These are phyloP conservation scores for Mythimna vitellina DNA, from an alignment of 2,888 invertebrate genomes.

Conservation along the genomic window DNA sequence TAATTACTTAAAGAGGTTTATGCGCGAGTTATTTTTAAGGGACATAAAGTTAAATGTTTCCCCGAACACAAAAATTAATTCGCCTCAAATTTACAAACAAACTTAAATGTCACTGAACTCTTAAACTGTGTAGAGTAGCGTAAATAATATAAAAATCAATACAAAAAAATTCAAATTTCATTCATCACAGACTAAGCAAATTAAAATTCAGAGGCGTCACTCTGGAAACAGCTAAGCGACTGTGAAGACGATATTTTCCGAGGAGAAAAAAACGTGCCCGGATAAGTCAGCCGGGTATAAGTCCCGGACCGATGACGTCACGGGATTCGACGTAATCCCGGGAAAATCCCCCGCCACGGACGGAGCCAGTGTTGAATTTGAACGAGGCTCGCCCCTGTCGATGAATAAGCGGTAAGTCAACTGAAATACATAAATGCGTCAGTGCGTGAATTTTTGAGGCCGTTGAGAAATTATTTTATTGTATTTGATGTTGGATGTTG, in stretches of 20 bases:
- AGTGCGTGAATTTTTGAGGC: slow-evolving; percentile 54
- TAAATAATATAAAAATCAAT: slow-evolving; percentile 24
- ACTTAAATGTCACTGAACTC: slow-evolving; percentile 12
- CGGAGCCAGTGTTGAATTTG: slow-evolving; percentile 69
- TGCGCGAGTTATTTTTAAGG: too few species aligned
- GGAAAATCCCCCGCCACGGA: slow-evolving; percentile 66
- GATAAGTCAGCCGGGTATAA: slow-evolving; percentile 76
- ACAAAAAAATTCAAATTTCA: slow-evolving; percentile 33
- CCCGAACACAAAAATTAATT: neutral
- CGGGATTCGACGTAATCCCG: slow-evolving; percentile 71
- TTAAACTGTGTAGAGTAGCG: neutral
- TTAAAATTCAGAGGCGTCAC: slow-evolving; percentile 66
- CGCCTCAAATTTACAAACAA: slow-evolving; percentile 2
- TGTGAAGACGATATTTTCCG: slow-evolving; percentile 69
- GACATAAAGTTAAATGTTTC: neutral
- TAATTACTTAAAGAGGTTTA: too few species aligned
- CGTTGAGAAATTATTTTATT: slow-evolving; percentile 29
- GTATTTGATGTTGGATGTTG: slow-evolving; percentile 24
- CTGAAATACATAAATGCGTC: slow-evolving; percentile 43
- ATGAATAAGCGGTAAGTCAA: slow-evolving; percentile 58
- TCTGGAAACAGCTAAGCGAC: slow-evolving; percentile 54
- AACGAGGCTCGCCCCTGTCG: slow-evolving; percentile 62
- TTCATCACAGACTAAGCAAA: slow-evolving; percentile 51
- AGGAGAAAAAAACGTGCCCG: slow-evolving; percentile 74
- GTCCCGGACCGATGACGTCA: slow-evolving; percentile 79